Percentiles rank a stretch among this genome's conserved stretches.
These are phyloP conservation scores for Alosa sapidissima DNA, from an alignment of 2,797 vertebrate genomes.

Conservation along the genomic window DNA sequence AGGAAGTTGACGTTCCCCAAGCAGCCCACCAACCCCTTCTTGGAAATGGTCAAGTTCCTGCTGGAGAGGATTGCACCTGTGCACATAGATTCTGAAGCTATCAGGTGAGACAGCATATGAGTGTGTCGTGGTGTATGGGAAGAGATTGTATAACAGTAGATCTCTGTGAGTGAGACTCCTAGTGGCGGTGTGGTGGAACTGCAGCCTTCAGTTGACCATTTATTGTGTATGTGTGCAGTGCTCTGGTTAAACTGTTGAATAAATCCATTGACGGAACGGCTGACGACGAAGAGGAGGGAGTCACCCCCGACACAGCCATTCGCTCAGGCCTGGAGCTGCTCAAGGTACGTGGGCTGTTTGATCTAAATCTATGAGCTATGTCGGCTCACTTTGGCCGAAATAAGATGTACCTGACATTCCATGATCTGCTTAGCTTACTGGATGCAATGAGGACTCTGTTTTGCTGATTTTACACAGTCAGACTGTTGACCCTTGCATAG, in stretches of 20 bases:
- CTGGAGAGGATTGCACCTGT: slow-evolving; percentile 98
- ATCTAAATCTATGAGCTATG: background rate
- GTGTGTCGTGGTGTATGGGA: background rate
- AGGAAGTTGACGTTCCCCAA: slow-evolving; percentile 98
- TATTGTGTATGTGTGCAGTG: slow-evolving; percentile 68
- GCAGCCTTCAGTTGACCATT: slow-evolving; percentile 38
- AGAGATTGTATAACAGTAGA: slow-evolving; percentile 61
- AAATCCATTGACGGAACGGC: slow-evolving; percentile 97
- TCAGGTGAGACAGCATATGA: slow-evolving; percentile 75
- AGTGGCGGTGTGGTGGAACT: slow-evolving; percentile 59
- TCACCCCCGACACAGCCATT: slow-evolving; percentile 96
- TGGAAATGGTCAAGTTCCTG: slow-evolving; percentile 99
- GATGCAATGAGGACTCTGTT: background rate
- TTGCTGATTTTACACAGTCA: no score
- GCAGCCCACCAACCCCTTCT: slow-evolving; percentile 98
- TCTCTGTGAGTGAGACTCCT: slow-evolving; percentile 71
- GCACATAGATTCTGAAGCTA: slow-evolving; percentile 98
- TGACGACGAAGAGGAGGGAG: slow-evolving; percentile 97
- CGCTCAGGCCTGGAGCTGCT: slow-evolving; percentile 96
- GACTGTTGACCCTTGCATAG: background rate
- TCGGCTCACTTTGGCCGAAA: background rate
- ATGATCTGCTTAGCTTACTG: background rate
- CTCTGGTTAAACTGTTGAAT: slow-evolving; percentile 97
- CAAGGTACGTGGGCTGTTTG: slow-evolving; percentile 76
- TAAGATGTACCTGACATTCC: no score